Evolutionary conservation across 1,140 invertebrate species (phyloP).

Genomic region (Belonocnema kinseyi): DNA sequence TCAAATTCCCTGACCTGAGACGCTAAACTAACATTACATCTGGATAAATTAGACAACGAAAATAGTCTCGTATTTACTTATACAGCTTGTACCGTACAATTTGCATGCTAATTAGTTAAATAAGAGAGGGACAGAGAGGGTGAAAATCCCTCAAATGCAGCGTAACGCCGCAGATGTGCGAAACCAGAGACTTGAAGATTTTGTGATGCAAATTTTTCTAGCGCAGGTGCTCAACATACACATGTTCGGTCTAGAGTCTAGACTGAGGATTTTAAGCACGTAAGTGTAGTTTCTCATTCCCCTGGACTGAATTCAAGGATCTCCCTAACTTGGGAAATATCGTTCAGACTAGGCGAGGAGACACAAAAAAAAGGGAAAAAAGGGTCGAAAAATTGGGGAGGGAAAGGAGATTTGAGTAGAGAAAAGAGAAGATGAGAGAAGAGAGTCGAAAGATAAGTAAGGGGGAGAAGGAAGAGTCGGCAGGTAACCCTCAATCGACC

Average conservation of each 20-base stretch:
- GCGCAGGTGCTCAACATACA: neutral
- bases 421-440: neutral
- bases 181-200: conserved; percentile 30
- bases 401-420: conserved; percentile 10
- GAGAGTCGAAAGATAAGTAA: conserved; percentile 17
- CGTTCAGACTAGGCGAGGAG: conserved; percentile 48
- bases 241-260: neutral
- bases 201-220: conserved; percentile 31
- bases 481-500: conserved; percentile 57
- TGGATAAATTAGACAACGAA: conserved; percentile 1
- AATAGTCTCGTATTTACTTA: conserved; percentile 11
- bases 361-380: conserved; percentile 40
- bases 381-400: neutral
- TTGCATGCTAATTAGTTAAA: conserved; percentile 15
- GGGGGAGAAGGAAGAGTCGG: neutral
- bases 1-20: too few species aligned
- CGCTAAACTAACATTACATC: neutral
- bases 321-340: conserved; percentile 52
- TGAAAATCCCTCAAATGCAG: conserved; percentile 43
- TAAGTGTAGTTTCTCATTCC: conserved; percentile 51
- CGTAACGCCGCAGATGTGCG: conserved; percentile 19
- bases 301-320: conserved; percentile 44
- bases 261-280: conserved; percentile 11
- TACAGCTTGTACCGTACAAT: conserved; percentile 30
- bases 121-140: conserved; percentile 25